phyloP scores from a whole-genome alignment of 2,888 invertebrate species.

The Ecdyonurus torrentis region DNA sequence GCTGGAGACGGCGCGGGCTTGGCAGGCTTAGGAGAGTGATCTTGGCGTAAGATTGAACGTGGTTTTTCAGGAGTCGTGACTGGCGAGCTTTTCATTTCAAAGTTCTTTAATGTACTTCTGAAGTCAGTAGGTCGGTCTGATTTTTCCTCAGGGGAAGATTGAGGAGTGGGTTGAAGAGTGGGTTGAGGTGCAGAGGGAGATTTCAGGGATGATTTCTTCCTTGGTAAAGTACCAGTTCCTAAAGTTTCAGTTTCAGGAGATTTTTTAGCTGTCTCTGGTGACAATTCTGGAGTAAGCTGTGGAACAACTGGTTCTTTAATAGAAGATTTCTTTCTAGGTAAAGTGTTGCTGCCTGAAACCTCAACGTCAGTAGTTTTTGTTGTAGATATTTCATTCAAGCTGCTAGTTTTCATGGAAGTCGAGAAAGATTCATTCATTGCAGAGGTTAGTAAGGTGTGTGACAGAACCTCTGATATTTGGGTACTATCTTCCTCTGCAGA shows the following conservation, averaged over 20 bases:
- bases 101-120: not conserved
- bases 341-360: not conserved
- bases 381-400: not conserved
- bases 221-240: too few relatives aligned
- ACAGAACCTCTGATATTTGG: not conserved
- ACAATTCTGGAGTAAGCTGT: not conserved
- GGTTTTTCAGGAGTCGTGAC: not conserved
- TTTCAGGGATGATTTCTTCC: too few relatives aligned
- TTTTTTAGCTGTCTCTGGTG: too few relatives aligned
- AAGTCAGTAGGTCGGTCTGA: slow-evolving; percentile 11
- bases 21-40: not conserved
- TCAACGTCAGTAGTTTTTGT: not conserved
- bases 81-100: not conserved
- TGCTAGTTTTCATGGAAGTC: not conserved
- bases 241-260: too few relatives aligned
- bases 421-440: not conserved
- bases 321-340: not conserved
- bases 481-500: not conserved
- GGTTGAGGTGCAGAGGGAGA: too few relatives aligned
- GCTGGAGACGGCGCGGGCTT: not conserved
- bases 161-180: not conserved
- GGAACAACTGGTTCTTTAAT: too few relatives aligned
- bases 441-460: not conserved
- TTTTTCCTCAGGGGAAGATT: slow-evolving; percentile 13
- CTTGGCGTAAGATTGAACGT: not conserved